Evolutionary conservation across 1,140 invertebrate species (phyloP).

Genomic region (Cryptotermes secundus): DNA sequence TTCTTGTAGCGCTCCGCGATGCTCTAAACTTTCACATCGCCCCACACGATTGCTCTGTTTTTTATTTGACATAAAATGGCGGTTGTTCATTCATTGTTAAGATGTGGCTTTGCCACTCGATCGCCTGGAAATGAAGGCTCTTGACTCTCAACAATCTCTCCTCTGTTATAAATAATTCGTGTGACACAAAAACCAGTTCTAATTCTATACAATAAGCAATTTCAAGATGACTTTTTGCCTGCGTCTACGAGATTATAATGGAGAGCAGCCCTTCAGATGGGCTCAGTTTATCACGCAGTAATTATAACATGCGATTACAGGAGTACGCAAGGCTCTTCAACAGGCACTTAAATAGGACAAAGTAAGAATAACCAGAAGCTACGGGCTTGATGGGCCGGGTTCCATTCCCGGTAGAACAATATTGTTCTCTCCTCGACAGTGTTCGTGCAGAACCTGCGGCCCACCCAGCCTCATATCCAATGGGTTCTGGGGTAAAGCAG

Average conservation of each 20-base stretch:
- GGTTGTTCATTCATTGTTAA: slow-evolving; percentile 12
- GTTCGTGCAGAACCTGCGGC: too few relatives aligned
- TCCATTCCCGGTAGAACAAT: too few relatives aligned
- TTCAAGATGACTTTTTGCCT: slow-evolving; percentile 11
- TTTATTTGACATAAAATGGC: slow-evolving; percentile 9
- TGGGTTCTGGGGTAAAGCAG: too few relatives aligned
- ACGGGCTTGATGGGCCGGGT: too few relatives aligned
- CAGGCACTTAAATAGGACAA: not conserved
- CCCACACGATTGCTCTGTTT: slow-evolving; percentile 11
- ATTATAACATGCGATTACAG: not conserved
- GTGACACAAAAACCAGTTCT: not conserved
- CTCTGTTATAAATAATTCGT: not conserved
- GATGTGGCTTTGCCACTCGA: not conserved
- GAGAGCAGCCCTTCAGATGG: not conserved
- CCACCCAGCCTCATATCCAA: too few relatives aligned
- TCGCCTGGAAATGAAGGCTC: too few relatives aligned
- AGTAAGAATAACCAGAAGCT: too few relatives aligned
- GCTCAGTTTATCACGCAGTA: slow-evolving; percentile 7
- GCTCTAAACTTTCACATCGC: not conserved
- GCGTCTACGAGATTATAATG: not conserved
- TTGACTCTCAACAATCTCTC: slow-evolving; percentile 5
- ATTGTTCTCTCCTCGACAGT: too few relatives aligned
- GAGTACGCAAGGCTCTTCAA: not conserved
- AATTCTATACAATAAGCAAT: slow-evolving; percentile 13
- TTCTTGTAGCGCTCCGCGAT: too few relatives aligned